Evolutionary conservation across 2,113 vertebrate species (phyloP), one percentile per base, ranked within the genome.

Genomic region (Neodon shergylaensis): DNA sequence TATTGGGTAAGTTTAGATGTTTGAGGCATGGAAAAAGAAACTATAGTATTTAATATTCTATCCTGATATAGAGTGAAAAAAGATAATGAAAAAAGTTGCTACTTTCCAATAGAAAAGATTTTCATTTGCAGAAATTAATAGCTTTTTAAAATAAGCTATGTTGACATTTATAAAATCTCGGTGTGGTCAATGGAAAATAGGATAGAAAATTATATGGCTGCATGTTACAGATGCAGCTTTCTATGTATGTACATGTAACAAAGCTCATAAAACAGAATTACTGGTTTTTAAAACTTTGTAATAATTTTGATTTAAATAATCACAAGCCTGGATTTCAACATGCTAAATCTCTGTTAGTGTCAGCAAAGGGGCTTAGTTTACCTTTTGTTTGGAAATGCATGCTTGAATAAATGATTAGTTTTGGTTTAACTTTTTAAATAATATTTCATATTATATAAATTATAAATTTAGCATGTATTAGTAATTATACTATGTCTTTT

Each of bases 241-340:
- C 11, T 74, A 52, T 17, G 61, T 1, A 76, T 49, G 36, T 33
- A 31, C 36, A 58, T 54, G 5, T 6, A 73, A 58, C n/a, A 88
- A 11, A 58, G 24, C 22, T 58, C 52, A 73, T 73, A 73, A 73
- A 74, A 21, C 3, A 54, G 5, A 74, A 58, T 33, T 42, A 42
- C 76, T 72, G n/a, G 33, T 82, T 95, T 94, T 83, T 5, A 81
- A n/a, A 11, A 39, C 61, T 91, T 49, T 33, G 14, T 1, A 86
- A 3, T 7, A 81, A 92, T 89, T 96, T 12, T 36, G 39, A 49
- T 91, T 94, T 72, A 92, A 54, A 54, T 66, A 77, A 70, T 95
- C 9, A 70, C 16, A 49, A 86, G 66, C 3, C 7, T 61, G 14
- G 7, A 74, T 77, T 90, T 49, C 66, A 47, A 63, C 49, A 66